Percentiles rank a stretch among this genome's conserved stretches.
phyloP scores from a whole-genome alignment of 1,140 invertebrate genomes.

The Andricus grossulariae region DNA sequence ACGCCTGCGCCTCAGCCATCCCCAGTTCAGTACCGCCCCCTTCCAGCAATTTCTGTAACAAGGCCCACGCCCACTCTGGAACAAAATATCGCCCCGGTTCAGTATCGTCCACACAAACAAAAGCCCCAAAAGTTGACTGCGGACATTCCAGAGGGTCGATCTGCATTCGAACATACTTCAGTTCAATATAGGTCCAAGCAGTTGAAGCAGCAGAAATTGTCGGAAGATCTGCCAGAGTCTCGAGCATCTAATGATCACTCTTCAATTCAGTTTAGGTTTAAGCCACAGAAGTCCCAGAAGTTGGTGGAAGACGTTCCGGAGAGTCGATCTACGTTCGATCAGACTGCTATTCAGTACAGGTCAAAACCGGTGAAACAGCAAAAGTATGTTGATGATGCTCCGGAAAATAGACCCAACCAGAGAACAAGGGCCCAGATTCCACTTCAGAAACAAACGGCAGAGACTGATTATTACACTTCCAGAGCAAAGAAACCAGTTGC shows the following conservation, averaged over 20 bases:
- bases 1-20: constrained; percentile 35
- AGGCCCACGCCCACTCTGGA: constrained; percentile 31
- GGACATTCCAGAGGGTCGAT: not conserved
- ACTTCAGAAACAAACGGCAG: constrained; percentile 48
- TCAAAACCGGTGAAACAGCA: constrained; percentile 42
- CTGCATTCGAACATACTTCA: not conserved
- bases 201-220: constrained; percentile 50
- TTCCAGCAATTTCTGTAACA: not conserved
- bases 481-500: constrained; percentile 82
- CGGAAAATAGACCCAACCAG: constrained; percentile 29
- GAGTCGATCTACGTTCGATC: constrained; percentile 2
- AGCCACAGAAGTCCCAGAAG: not conserved
- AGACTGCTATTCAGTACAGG: constrained; percentile 6
- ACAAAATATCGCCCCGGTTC: constrained; percentile 56
- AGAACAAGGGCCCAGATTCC: constrained; percentile 52
- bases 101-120: constrained; percentile 59
- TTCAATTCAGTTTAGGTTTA: not conserved
- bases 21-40: constrained; percentile 17
- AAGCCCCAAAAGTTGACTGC: constrained; percentile 34
- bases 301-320: not conserved
- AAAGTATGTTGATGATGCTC: constrained; percentile 43
- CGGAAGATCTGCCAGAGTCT: not conserved
- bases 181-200: constrained; percentile 42
- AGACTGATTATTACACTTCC: constrained; percentile 51
- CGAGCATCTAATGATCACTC: not conserved